A percentile compares a stretch with the other conserved stretches of the same genome.
Conservation (phyloP, 2,113 vertebrate genomes). For the Xenopus borealis region DNA sequence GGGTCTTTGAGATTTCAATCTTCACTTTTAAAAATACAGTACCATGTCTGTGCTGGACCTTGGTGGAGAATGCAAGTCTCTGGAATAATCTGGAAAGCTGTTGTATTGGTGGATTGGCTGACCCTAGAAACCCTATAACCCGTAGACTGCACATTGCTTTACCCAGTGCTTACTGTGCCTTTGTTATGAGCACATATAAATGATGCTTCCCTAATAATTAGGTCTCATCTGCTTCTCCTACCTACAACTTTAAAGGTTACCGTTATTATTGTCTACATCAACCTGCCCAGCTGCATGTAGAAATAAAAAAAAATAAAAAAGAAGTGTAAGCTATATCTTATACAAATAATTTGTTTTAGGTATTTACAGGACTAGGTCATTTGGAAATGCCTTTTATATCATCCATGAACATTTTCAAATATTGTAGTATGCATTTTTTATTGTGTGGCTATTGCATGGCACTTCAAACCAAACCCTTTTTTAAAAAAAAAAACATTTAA, state of each 20-base stretch:
- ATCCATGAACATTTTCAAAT: too few relatives aligned
- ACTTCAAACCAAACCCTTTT: too few relatives aligned
- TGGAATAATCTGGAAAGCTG: too few relatives aligned
- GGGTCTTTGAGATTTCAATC: too few relatives aligned
- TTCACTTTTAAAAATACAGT: too few relatives aligned
- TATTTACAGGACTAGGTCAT: conserved; percentile 34
- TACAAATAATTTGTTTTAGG: conserved; percentile 45
- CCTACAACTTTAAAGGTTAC: conserved; percentile 67
- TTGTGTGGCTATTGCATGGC: too few relatives aligned
- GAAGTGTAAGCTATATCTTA: conserved; percentile 52
- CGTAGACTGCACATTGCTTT: conserved; percentile 52
- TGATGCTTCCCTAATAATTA: conserved; percentile 70
- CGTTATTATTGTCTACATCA: conserved; percentile 66
- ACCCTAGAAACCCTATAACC: too few relatives aligned
- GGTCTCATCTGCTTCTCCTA: conserved; percentile 62
- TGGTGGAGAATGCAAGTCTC: too few relatives aligned
- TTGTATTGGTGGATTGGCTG: too few relatives aligned
- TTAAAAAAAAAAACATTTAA: too few relatives aligned
- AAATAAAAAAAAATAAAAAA: conserved; percentile 48
- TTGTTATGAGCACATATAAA: conserved; percentile 62
- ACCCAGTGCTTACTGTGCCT: conserved; percentile 51
- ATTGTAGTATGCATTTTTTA: too few relatives aligned
- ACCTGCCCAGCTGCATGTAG: conserved; percentile 61
- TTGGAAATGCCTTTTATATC: not conserved
- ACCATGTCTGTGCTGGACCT: too few relatives aligned